Evolutionary conservation across 2,888 invertebrate genomes (phyloP), one percentile per base, ranked within the genome.

Genomic region (Carterocephalus palaemon): DNA sequence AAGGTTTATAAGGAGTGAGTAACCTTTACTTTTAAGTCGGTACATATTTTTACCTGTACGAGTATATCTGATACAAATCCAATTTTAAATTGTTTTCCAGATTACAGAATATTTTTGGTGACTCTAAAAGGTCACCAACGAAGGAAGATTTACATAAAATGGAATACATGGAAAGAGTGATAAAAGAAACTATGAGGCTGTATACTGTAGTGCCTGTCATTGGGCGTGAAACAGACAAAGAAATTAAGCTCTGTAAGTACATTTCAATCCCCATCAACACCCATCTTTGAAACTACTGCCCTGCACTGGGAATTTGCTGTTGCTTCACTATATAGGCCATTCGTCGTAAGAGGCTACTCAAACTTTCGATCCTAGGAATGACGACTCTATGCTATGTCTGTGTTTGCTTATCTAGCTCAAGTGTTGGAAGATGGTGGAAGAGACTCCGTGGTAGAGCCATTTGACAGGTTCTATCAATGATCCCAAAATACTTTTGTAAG

Each of bases 131-230:
- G 40, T 48, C 56, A 4, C 72, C 88, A 1, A 82, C 66, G n/a
- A 78, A 79, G 50, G 79, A 83, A 19, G 89, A 90, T 59, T 56
- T 90, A 29, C 63, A 72, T 36, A 81, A 85, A 51, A 82, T 90
- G 82, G 83, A 88, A 24, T 88, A 88, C 55, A 57, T 89, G 45
- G 90, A 90, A 54, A 69, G 88, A 52, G 88, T 89, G 0, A 80
- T 90, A 9, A 90, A 90, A 56, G 90, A 90, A 63, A 82, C 88
- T 0, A 75, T 90, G 72, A 70, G 90, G 23, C 52, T 90, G 4
- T 90, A 89, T 56, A 88, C 90, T 0, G 80, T 88, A 1, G 89
- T 81, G 1, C 88, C 89, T 1, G 60, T 89, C 16, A 73, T 89
- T 29, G 86, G 75, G 0, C 72, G 90, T 41, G 60, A 75, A 45